Conservation (phyloP, 2,888 invertebrate genomes). For the Sceliomorpha sp. region DNA sequence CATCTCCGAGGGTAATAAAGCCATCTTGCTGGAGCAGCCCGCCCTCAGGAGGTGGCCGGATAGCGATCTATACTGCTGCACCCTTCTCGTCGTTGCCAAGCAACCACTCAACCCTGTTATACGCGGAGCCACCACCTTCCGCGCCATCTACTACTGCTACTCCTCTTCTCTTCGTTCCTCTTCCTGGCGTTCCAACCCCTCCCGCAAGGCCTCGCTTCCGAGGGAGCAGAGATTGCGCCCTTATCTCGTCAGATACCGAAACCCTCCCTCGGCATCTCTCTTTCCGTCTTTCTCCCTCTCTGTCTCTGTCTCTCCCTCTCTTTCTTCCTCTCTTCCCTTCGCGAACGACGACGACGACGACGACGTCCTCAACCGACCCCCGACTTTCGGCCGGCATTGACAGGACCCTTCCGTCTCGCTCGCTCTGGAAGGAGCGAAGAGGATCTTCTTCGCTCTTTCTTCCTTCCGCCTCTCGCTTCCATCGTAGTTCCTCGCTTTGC, state of each 20-base stretch:
- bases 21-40: slow-evolving; percentile 76
- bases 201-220: slow-evolving; percentile 57
- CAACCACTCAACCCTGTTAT: slow-evolving; percentile 73
- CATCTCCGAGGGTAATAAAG: slow-evolving; percentile 77
- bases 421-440: too few relatives aligned
- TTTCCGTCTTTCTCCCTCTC: too few relatives aligned
- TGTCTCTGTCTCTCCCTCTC: too few relatives aligned
- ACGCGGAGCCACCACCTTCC: slow-evolving; percentile 52
- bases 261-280: too few relatives aligned
- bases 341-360: too few relatives aligned
- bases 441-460: too few relatives aligned
- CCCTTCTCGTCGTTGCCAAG: slow-evolving; percentile 72
- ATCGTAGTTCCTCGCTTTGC: slow-evolving; percentile 28
- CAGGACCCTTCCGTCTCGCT: slow-evolving; percentile 39
- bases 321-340: slow-evolving; percentile 63
- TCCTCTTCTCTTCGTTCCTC: slow-evolving; percentile 37
- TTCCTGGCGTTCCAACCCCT: slow-evolving; percentile 28
- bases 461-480: slow-evolving; percentile 25
- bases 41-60: slow-evolving; percentile 64
- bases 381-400: slow-evolving; percentile 57
- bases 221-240: slow-evolving; percentile 73
- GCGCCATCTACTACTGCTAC: slow-evolving; percentile 40
- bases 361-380: slow-evolving; percentile 58
- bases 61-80: slow-evolving; percentile 74
- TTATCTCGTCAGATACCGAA: slow-evolving; percentile 72